Percentiles rank a stretch among this genome's conserved stretches.
Evolutionary conservation across 1,140 invertebrate genomes (phyloP).

Genomic region (Dendroctonus valens): DNA sequence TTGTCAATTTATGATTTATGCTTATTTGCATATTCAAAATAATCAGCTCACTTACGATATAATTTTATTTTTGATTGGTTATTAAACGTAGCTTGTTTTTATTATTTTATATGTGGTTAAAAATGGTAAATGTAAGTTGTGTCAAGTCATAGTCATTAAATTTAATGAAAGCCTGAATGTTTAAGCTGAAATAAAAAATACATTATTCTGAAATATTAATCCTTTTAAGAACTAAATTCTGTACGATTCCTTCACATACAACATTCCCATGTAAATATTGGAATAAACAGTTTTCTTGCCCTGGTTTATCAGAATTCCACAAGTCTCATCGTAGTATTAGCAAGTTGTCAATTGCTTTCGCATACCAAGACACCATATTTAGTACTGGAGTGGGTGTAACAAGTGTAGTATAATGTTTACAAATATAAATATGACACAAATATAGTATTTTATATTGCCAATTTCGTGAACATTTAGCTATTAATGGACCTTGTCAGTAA

Average conservation of each 20-base stretch:
- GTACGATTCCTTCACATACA: neutral
- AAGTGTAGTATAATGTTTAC: conserved; percentile 11
- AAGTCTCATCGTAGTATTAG: conserved; percentile 4
- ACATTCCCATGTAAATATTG: neutral
- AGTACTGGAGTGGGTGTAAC: conserved; percentile 11
- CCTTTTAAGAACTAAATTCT: too few relatives aligned
- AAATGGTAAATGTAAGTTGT: neutral
- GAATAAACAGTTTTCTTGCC: neutral
- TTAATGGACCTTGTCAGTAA: conserved; percentile 1
- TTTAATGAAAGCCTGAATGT: conserved; percentile 1
- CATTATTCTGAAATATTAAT: too few relatives aligned
- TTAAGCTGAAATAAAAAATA: neutral
- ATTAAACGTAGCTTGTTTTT: neutral
- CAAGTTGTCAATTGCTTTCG: conserved; percentile 16
- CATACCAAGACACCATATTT: conserved; percentile 14
- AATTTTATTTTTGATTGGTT: conserved; percentile 8
- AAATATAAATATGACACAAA: neutral
- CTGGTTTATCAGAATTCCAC: neutral
- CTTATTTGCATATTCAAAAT: conserved; percentile 26
- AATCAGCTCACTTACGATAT: conserved; percentile 15
- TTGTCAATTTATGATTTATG: conserved; percentile 23
- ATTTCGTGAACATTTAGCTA: neutral
- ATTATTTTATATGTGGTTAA: neutral
- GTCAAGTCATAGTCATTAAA: neutral
- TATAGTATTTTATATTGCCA: neutral